Evolutionary conservation across 2,888 invertebrate species (phyloP).

Genomic region (Pheosia gnoma): DNA sequence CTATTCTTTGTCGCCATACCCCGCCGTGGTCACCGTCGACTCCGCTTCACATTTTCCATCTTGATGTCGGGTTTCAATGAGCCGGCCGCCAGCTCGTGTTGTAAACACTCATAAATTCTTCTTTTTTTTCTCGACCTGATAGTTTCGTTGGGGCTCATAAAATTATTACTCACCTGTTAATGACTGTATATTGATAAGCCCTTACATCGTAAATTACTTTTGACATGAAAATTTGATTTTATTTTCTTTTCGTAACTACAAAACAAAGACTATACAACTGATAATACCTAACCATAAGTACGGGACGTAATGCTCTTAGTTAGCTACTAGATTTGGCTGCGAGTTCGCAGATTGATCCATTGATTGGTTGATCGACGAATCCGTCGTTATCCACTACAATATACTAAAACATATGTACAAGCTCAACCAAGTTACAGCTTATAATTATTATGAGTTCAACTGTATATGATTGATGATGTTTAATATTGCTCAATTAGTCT

Average conservation of each 20-base stretch:
- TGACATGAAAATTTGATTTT: no score
- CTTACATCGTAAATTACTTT: constrained; percentile 21
- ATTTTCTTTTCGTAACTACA: no score
- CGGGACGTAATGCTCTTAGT: no score
- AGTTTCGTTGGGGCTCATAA: constrained; percentile 31
- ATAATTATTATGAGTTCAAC: no score
- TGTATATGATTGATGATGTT: background rate
- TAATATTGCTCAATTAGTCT: background rate
- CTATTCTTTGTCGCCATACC: constrained; percentile 43
- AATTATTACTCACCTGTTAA: constrained; percentile 35
- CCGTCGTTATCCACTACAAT: no score
- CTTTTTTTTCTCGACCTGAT: constrained; percentile 44
- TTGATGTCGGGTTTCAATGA: constrained; percentile 74
- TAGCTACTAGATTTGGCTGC: no score
- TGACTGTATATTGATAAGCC: constrained; percentile 24
- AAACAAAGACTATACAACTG: no score
- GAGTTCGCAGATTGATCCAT: no score
- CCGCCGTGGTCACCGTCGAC: constrained; percentile 42
- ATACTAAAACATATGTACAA: no score
- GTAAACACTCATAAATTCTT: constrained; percentile 56
- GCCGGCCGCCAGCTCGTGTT: constrained; percentile 51
- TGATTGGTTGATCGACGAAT: no score
- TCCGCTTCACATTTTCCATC: constrained; percentile 51
- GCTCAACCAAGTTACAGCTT: no score
- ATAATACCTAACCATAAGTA: no score